Conservation (phyloP, 2,888 invertebrate species). For the Lasiommata megera region DNA sequence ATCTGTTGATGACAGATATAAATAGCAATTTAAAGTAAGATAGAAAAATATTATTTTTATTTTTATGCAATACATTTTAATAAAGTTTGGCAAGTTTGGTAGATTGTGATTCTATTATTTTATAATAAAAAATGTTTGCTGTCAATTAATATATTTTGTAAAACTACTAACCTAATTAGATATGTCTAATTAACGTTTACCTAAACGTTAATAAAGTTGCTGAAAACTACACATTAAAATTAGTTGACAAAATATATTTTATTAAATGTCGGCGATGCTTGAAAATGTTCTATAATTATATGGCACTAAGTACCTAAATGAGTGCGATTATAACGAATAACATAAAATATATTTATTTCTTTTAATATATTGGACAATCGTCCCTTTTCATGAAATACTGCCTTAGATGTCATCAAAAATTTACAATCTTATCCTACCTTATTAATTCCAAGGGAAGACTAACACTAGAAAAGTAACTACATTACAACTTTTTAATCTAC, state of each 20-base stretch:
- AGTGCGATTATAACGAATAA: slow-evolving; percentile 19
- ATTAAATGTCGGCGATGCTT: not conserved
- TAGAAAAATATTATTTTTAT: not conserved
- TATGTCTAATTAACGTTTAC: too few species aligned
- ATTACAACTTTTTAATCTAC: slow-evolving; percentile 2
- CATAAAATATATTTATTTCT: slow-evolving; percentile 42
- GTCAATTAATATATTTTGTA: too few species aligned
- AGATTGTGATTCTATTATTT: too few species aligned
- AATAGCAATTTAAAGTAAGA: not conserved
- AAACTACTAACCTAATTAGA: too few species aligned
- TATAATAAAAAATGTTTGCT: too few species aligned
- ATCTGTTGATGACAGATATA: not conserved
- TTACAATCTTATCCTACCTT: slow-evolving; percentile 43
- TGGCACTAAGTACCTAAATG: slow-evolving; percentile 37
- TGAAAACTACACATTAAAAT: too few species aligned
- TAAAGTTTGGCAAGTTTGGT: not conserved
- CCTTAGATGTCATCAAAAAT: slow-evolving; percentile 74
- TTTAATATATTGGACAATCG: slow-evolving; percentile 44
- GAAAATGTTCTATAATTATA: slow-evolving; percentile 22
- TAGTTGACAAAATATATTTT: too few species aligned
- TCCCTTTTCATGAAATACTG: slow-evolving; percentile 70
- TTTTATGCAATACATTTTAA: too few species aligned
- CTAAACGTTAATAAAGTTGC: too few species aligned
- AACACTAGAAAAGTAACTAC: slow-evolving; percentile 16
- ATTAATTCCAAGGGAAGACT: slow-evolving; percentile 26